Evolutionary conservation across 2,113 vertebrate genomes (phyloP).

Genomic region (Xyrauchen texanus): DNA sequence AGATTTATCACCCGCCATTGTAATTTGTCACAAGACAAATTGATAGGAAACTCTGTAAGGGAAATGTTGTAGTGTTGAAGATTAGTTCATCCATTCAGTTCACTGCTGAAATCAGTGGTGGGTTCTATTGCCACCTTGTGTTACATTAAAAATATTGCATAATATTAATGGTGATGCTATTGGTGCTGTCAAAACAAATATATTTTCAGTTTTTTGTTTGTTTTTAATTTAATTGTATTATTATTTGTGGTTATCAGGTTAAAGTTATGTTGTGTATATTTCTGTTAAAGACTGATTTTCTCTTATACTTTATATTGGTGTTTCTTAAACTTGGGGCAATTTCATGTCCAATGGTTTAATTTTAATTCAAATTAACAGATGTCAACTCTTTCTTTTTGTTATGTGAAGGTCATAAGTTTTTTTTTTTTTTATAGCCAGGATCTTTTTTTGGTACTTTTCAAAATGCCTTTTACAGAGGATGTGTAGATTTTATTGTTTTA

Average conservation of each 20-base stretch:
- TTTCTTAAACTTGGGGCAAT: too few species aligned
- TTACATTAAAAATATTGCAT: conserved; percentile 16
- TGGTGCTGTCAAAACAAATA: background rate
- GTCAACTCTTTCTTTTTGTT: too few species aligned
- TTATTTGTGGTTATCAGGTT: too few species aligned
- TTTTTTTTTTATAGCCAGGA: too few species aligned
- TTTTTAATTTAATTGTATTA: too few species aligned
- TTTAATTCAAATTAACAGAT: too few species aligned
- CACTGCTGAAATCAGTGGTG: background rate
- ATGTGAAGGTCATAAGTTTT: too few species aligned
- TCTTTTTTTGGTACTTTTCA: too few species aligned
- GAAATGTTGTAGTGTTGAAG: background rate
- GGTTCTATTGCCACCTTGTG: conserved; percentile 51
- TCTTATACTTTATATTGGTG: background rate
- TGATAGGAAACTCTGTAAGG: background rate
- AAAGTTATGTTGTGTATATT: background rate
- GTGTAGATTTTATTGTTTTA: too few species aligned
- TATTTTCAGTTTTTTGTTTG: background rate
- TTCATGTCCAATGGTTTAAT: too few species aligned
- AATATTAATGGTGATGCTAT: background rate
- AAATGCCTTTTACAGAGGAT: too few species aligned
- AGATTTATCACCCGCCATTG: conserved; percentile 30
- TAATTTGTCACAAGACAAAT: conserved; percentile 25
- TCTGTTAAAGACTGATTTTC: background rate
- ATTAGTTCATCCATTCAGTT: background rate